Evolutionary conservation across 2,888 invertebrate species (phyloP), one percentile per base, ranked within the genome.

Genomic region (Anthophora plumipes): DNA sequence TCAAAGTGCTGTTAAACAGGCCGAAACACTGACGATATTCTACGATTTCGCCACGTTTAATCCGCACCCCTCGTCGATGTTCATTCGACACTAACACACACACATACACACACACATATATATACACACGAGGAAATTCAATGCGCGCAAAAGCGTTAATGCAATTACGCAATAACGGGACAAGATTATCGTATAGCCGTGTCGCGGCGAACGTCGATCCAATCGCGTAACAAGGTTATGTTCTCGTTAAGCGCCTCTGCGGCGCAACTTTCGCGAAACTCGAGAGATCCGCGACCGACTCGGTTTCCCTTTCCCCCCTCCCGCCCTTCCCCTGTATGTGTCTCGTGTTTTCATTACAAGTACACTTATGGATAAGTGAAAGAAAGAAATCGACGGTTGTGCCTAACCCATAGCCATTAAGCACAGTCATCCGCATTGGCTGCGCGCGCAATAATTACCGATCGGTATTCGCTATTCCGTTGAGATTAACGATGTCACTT

Each of bases 401-500:
- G 25, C 41, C 72, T 60, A 61, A 25, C 31, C 43, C 11, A 22
- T 68, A 70, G 69, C 82, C 52, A 84, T 82, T 73, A 80, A 64
- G 80, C 50, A 48, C 64, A 20, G 61, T 63, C 61, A 52, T 73
- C 54, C 52, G 48, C 64, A 20, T 46, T 43, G 77, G 12, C 22
- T 74, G 73, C 77, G 85, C 39, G 77, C 63, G 60, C 81, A 76
- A 86, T 85, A 78, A 87, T 80, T 84, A 66, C 80, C 48, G 73
- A 70, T 39, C 71, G 83, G 78, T 78, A 87, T 87, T 86, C 83
- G 83, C 85, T 77, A 85, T 83, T 78, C 63, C 20, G 52, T 17
- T 64, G 76, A 82, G 73, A 70, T 86, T 86, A 84, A 82, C 76
- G 64, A 76, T 71, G 77, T 80, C 63, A 63, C 77, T 85, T 82